Conservation (phyloP, 1,140 invertebrate genomes). For the Drosophila melanogaster region DNA sequence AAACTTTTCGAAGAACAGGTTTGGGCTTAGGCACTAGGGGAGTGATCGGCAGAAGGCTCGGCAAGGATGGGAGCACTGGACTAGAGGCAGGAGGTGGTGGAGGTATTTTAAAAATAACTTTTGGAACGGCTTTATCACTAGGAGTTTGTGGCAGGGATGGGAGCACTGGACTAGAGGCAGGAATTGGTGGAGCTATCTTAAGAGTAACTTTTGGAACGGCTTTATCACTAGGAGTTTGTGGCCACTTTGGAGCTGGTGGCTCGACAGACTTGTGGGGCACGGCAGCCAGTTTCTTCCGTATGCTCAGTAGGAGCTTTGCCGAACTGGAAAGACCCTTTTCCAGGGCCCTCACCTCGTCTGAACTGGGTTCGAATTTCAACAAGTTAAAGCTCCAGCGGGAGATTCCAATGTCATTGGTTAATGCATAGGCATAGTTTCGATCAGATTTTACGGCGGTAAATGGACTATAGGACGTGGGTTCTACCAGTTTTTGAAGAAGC, state of each 20-base stretch:
- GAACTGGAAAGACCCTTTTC: neutral
- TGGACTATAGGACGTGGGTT: neutral
- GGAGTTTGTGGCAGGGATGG: neutral
- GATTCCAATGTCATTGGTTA: neutral
- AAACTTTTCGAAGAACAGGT: neutral
- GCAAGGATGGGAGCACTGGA: neutral
- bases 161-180: too few species aligned
- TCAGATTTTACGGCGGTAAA: neutral
- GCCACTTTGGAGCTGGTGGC: neutral
- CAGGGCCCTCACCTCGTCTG: neutral
- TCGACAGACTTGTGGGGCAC: too few species aligned
- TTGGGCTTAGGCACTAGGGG: neutral
- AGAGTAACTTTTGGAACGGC: too few species aligned
- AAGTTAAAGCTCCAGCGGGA: conserved; percentile 2
- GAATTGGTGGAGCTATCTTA: too few species aligned
- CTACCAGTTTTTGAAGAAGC: neutral
- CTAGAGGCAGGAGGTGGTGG: neutral
- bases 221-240: too few species aligned
- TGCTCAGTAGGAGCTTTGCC: neutral
- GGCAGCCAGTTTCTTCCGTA: neutral
- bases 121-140: too few species aligned
- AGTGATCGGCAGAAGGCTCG: neutral
- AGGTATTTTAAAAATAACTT: too few species aligned
- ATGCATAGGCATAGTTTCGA: neutral
- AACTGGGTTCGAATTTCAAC: neutral